Conservation (phyloP, 2,888 invertebrate genomes). For the Heliconius aoede region DNA sequence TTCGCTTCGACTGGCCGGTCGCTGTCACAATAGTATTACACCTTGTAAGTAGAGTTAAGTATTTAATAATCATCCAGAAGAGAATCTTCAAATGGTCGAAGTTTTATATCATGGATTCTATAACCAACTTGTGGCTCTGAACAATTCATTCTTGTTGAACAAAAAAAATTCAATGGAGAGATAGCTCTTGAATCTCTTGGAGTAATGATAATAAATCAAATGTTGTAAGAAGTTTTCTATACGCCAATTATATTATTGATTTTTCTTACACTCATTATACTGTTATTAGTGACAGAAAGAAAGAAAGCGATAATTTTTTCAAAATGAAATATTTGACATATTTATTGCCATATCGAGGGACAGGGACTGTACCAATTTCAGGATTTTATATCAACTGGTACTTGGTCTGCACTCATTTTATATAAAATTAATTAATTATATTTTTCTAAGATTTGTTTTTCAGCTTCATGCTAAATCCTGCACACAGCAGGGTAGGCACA, state of each 20-base stretch:
- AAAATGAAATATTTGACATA: not conserved
- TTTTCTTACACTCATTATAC: not conserved
- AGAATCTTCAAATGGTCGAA: conserved; percentile 24
- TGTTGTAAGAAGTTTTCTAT: not conserved
- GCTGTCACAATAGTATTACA: conserved; percentile 49
- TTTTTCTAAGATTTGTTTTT: too few relatives aligned
- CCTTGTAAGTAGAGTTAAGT: conserved; percentile 47
- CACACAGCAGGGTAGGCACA: too few relatives aligned
- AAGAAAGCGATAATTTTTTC: not conserved
- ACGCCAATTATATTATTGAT: conserved; percentile 18
- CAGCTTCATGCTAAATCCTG: too few relatives aligned
- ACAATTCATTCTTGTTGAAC: conserved; percentile 23
- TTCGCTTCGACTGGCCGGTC: conserved; percentile 49
- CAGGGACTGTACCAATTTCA: too few relatives aligned
- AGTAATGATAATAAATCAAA: not conserved
- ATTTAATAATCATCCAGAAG: conserved; percentile 42
- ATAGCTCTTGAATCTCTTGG: not conserved
- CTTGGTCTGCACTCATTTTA: too few relatives aligned
- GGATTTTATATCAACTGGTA: too few relatives aligned
- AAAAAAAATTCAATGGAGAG: conserved; percentile 13
- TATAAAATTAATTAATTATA: too few relatives aligned
- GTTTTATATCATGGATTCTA: conserved; percentile 16
- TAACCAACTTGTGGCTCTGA: not conserved
- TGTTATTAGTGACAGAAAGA: not conserved
- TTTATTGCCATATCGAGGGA: too few relatives aligned